These are phyloP conservation scores for Lasaia peninsularis DNA, from an alignment of 1,140 invertebrate species.

Conservation along the genomic window DNA sequence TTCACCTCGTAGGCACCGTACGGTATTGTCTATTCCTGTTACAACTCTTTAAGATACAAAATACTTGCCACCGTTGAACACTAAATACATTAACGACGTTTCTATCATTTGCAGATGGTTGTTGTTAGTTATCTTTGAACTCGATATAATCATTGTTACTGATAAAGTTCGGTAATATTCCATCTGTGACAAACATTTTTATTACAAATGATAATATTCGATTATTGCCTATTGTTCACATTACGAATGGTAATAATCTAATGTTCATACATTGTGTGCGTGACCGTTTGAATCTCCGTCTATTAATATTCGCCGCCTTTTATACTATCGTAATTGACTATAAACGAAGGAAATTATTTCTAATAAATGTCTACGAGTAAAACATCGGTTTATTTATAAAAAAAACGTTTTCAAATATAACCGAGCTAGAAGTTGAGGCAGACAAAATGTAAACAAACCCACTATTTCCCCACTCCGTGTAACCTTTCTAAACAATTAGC, in stretches of 20 bases:
- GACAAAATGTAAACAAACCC: no score
- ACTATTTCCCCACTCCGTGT: no score
- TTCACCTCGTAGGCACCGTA: no score
- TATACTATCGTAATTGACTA: constrained; percentile 21
- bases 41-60: no score
- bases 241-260: neutral
- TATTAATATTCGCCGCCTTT: constrained; percentile 18
- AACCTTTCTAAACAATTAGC: no score
- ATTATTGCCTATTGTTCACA: neutral
- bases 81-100: neutral
- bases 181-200: neutral
- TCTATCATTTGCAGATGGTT: no score
- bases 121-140: neutral
- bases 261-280: neutral
- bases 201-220: neutral
- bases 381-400: constrained; percentile 13
- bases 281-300: constrained; percentile 6
- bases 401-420: no score
- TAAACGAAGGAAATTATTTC: constrained; percentile 22
- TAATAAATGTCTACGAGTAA: constrained; percentile 21
- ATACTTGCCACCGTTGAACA: no score
- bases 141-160: neutral
- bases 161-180: neutral
- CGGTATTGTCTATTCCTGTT: no score
- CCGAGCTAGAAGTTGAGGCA: no score